Percentiles rank a stretch among this genome's conserved stretches.
These are phyloP conservation scores for Morinoia aosen DNA, from an alignment of 2,888 invertebrate species.

Conservation along the genomic window DNA sequence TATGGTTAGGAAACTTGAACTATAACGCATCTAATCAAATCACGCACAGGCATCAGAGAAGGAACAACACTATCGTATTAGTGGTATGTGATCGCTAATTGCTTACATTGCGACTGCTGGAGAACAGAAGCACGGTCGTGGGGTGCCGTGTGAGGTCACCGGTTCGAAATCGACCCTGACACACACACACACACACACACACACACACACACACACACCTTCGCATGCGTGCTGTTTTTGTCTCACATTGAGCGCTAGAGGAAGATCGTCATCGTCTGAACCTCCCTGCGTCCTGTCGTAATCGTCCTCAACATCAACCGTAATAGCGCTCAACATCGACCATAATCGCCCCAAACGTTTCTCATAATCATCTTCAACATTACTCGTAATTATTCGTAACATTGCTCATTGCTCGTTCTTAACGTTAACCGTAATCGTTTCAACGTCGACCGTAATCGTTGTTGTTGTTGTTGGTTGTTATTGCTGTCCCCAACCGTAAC, in stretches of 20 bases:
- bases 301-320: neutral
- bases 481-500: too few relatives aligned
- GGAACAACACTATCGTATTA: neutral
- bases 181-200: neutral
- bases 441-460: too few relatives aligned
- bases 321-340: too few relatives aligned
- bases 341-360: too few relatives aligned
- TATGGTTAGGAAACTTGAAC: too few relatives aligned
- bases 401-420: too few relatives aligned
- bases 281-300: neutral
- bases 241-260: neutral
- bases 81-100: neutral
- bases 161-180: slow-evolving; percentile 1
- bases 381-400: too few relatives aligned
- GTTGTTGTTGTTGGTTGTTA: too few relatives aligned
- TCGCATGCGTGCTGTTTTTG: neutral
- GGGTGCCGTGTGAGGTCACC: neutral
- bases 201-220: neutral
- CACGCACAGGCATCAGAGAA: too few relatives aligned
- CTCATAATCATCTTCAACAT: too few relatives aligned
- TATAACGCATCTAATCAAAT: too few relatives aligned
- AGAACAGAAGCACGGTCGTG: neutral
- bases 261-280: neutral
- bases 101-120: neutral
- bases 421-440: too few relatives aligned